Evolutionary conservation across 2,797 vertebrate genomes (phyloP), one percentile per base, ranked within the genome.

Genomic region (Thunnus albacares): DNA sequence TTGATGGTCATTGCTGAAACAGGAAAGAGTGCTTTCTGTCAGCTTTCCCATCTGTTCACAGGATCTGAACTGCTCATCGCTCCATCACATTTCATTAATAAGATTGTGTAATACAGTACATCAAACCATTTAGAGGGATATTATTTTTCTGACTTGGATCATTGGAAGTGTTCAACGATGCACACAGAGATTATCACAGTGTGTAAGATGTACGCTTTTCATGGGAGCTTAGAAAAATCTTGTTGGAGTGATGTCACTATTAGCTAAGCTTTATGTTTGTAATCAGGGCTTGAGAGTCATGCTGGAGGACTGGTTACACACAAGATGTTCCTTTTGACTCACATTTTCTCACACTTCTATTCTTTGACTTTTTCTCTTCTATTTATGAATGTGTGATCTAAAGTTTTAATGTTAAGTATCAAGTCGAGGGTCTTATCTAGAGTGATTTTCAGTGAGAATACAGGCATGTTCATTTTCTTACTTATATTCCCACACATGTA

Each of bases 41-140:
- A 70, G 3, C 66, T 64, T 67, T 80, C 47, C 64, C 77, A 51
- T 78, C 51, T 75, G 64, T 63, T 76, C 33, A 69, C 60, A 57
- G 3, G 70, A 62, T 43, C 33, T 82, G 3, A 75, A 51, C n/a
- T 52, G 22, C 12, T 62, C 45, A 12, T 75, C 9, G 13, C 59
- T 38, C 3, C 22, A 55, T 74, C 13, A 18, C 17, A 77, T 73
- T 81, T 63, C 33, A 68, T 78, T 68, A 9, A 59, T 18, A 57
- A 24, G 53, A 28, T 58, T 63, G n/a, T 38, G 13, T 67, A 75
- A 66, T 18, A 38, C 17, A 52, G 13, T 20, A 24, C 28, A 20
- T 63, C 22, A 45, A 51, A 61, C 24, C 45, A 49, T 64, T 76
- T 47, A 58, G 24, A 69, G 24, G 8, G 55, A 63, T 26, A 52